Evolutionary conservation across 2,888 invertebrate species (phyloP), one percentile per base, ranked within the genome.

Genomic region (Eueremaeus valkanovi): DNA sequence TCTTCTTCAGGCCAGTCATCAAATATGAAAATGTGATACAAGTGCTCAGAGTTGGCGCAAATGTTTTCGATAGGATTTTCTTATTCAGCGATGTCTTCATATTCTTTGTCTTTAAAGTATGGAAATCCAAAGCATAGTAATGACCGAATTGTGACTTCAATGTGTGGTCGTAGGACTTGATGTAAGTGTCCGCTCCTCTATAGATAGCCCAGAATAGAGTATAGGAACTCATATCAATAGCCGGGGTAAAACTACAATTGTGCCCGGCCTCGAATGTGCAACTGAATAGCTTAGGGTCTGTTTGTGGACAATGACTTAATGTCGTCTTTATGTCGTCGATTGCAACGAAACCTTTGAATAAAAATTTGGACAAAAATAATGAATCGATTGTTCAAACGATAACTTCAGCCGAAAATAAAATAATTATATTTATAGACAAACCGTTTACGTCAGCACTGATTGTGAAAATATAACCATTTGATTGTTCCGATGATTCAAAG

Each of bases 21-120:
- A 77, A 77, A 36, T 78, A 78, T 21, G 75, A 78, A 66, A 78
- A 78, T 3, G 73, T 74, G 16, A 78, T 74, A 27, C 78, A 78
- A 21, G 63, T 74, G 1, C 63, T 42, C 3, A 40, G 36, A 18
- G 66, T 27, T 6, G 76, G 66, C 11, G 1, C 18, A 29, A 66
- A 66, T 29, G 3, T 16, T 18, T 18, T 11, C 13, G 31, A 29
- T 27, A 29, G 2, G 3, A 33, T 63, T 11, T 24, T n/a, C 8
- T 63, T 3, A 24, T 9, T 5, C 9, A 24, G 24, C 3, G 13
- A 3, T 29, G 31, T 29, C 18, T 16, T 16, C 9, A 11, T 11
- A 40, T 31, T 5, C 5, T 51, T 18, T 18, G 5, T 21, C 6
- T 51, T 18, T 18, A 51, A 51, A 5, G 5, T 8, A 51, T 21